Evolutionary conservation across 1,140 invertebrate genomes (phyloP), one percentile per base, ranked within the genome.

Genomic region (Pygmarrhopalites habei): DNA sequence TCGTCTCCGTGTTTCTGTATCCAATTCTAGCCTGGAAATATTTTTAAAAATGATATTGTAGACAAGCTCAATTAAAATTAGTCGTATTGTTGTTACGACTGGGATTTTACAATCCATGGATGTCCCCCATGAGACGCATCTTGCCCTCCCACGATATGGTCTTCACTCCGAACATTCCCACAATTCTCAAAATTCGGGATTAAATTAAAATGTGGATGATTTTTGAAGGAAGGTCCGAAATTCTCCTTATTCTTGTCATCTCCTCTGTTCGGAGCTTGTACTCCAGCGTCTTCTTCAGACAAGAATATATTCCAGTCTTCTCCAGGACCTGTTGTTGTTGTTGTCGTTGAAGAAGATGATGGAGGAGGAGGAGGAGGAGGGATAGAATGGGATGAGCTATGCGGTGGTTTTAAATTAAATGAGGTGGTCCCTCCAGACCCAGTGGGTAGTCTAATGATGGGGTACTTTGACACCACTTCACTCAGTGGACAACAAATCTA

Each of bases 1-100:
- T 44, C 19, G 56, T 66, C 26, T 64, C 47, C 44, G 29, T 32
- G 49, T 61, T 62, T 65, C 19, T 53, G 30, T 66, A 71, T 28
- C 63, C 71, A 49, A 67, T 64, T 32, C 62, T 58, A 32, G 52
- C 65, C 66, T n/a, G n/a, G n/a, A n/a, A n/a, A n/a, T n/a, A n/a
- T n/a, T n/a, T n/a, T n/a, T n/a, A n/a, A n/a, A n/a, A n/a, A n/a
- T n/a, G n/a, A n/a, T n/a, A n/a, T n/a, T n/a, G n/a, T n/a, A n/a
- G n/a, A n/a, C n/a, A n/a, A n/a, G n/a, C n/a, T n/a, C n/a, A n/a
- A n/a, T n/a, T n/a, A n/a, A n/a, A n/a, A n/a, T n/a, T n/a, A n/a
- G n/a, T n/a, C n/a, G n/a, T n/a, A n/a, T n/a, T n/a, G n/a, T n/a
- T n/a, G n/a, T n/a, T n/a, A n/a, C n/a, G n/a, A n/a, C n/a, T n/a